These are phyloP conservation scores for Zonitis immaculata DNA, from an alignment of 2,888 invertebrate species.

Conservation along the genomic window DNA sequence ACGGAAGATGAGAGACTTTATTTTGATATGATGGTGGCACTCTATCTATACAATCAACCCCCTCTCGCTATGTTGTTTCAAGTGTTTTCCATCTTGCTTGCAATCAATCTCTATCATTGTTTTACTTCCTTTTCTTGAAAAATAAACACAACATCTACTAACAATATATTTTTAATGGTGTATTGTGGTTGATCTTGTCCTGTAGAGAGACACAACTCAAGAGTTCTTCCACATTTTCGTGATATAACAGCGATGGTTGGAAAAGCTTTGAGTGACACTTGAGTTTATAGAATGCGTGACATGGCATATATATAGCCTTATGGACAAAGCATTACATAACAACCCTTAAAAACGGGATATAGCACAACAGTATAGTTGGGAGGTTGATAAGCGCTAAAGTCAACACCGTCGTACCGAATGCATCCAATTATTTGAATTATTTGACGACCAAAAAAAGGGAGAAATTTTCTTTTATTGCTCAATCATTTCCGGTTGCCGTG, in stretches of 20 bases:
- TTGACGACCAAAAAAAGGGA: too few species aligned
- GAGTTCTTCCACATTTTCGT: slow-evolving; percentile 26
- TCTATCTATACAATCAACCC: neutral
- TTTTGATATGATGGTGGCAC: too few species aligned
- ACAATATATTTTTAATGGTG: slow-evolving; percentile 30
- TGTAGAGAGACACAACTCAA: slow-evolving; percentile 37
- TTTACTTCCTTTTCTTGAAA: neutral
- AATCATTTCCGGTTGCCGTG: too few species aligned
- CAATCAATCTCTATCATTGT: neutral
- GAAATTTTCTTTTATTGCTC: too few species aligned
- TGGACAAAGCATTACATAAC: slow-evolving; percentile 37
- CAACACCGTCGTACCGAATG: slow-evolving; percentile 9
- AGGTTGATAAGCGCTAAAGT: slow-evolving; percentile 26
- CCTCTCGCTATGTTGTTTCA: too few species aligned
- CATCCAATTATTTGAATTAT: slow-evolving; percentile 40
- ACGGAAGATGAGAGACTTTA: neutral
- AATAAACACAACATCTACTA: too few species aligned
- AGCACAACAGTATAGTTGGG: too few species aligned
- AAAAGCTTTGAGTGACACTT: slow-evolving; percentile 36
- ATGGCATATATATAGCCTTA: slow-evolving; percentile 38
- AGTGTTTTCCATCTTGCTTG: neutral
- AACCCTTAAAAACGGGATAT: slow-evolving; percentile 20
- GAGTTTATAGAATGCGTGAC: slow-evolving; percentile 40
- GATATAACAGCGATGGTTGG: slow-evolving; percentile 36
- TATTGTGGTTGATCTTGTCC: slow-evolving; percentile 39